Conservation (phyloP, 2,888 invertebrate species). For the Sussaba pulchella region DNA sequence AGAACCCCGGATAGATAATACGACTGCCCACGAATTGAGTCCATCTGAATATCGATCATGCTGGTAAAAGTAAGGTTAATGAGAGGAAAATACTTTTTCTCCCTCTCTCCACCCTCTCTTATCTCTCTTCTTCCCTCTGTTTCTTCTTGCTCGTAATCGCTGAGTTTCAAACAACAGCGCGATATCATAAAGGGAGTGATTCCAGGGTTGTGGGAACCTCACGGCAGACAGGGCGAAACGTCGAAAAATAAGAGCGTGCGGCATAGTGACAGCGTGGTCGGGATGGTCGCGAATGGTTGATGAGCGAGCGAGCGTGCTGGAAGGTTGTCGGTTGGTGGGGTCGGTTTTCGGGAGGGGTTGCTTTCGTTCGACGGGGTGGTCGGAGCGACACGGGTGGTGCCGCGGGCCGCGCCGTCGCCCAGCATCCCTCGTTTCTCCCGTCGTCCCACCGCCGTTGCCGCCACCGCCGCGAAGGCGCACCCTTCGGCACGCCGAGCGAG, state of each 20-base stretch:
- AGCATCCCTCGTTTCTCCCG: conserved; percentile 81
- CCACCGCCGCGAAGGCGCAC: conserved; percentile 81
- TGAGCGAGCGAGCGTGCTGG: conserved; percentile 64
- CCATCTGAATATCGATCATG: too few species aligned
- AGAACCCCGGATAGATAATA: not conserved
- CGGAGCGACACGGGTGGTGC: conserved; percentile 79
- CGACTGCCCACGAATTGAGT: not conserved
- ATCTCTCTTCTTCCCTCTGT: too few species aligned
- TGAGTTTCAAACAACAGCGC: not conserved
- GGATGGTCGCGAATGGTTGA: conserved; percentile 61
- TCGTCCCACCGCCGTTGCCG: conserved; percentile 76
- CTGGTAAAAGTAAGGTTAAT: too few species aligned
- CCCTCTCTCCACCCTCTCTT: too few species aligned
- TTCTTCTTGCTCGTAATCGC: too few species aligned
- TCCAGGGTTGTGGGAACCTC: not conserved
- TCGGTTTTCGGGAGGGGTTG: too few species aligned
- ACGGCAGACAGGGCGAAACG: conserved; percentile 41
- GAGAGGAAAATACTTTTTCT: too few species aligned
- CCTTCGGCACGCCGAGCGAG: conserved; percentile 77
- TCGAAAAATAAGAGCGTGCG: conserved; percentile 62
- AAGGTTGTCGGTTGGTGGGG: conserved; percentile 48
- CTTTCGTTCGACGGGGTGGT: conserved; percentile 66
- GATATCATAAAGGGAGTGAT: not conserved
- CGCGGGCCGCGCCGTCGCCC: conserved; percentile 84
- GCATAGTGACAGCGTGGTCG: conserved; percentile 57